Evolutionary conservation across 23 tunicate genomes (phyloP), one percentile per base, ranked within the genome.

Genomic region (Ascidia mentula): DNA sequence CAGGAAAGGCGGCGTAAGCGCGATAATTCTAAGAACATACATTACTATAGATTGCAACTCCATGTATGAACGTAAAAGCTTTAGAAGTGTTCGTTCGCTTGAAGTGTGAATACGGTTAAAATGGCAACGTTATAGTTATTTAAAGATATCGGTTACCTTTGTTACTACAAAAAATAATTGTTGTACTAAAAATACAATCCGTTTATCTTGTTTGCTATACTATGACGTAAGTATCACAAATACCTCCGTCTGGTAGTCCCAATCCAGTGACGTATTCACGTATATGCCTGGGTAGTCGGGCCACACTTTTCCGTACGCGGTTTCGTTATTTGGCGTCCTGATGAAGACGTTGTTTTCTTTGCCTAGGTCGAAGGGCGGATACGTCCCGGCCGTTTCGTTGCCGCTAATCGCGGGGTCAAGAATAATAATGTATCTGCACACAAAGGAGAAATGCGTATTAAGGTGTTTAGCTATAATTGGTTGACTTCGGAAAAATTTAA

Each of bases 291-390:
- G 99, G 26, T 45, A 38, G 87, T 96, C 96, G 28, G 99, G 99
- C 99, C 99, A 96, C 18, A 96, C 99, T 84, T 96, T 96, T 18
- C 99, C 99, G 69, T 61, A 91, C 2, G 96, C 99, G 0, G 92
- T 87, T 61, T 74, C 92, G n/a, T 96, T 96, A 13, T 86, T 82
- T 6, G 77, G 73, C 9, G 81, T 75, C 18, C 35, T 79, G 60
- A 96, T 96, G 53, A 87, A 96, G 45, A 96, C 99, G 32, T 84
- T 87, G 0, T 83, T 33, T 38, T 80, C 87, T 18, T 69, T 38
- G 18, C 99, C 99, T 4, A 31, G 73, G 36, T 85, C 89, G 72
- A 69, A 96, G 1, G 99, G 93, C 0, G 94, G 94, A 53, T 96
- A 96, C 8, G 89, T 46, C 7, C 83, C 97, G 18, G 73, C 82